phyloP scores from a whole-genome alignment of 2,113 vertebrate genomes.

The Synchiropus splendidus region DNA sequence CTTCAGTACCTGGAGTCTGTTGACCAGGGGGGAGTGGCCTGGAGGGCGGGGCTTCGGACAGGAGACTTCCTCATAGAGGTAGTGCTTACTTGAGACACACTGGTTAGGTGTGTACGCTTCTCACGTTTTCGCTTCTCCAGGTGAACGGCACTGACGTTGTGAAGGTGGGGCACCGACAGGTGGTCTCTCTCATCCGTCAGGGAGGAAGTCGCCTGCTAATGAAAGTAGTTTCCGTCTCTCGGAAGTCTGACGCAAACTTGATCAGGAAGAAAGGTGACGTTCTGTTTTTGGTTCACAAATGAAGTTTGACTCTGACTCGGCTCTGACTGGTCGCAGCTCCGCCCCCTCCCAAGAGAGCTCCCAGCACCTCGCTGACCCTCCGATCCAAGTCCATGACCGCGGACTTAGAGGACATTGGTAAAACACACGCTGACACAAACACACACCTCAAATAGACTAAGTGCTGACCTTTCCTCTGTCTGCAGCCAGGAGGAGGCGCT shows the following conservation, averaged over 20 bases:
- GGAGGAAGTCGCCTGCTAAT: conserved; percentile 90
- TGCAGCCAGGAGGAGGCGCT: conserved; percentile 86
- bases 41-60: conserved; percentile 83
- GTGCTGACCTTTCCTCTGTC: conserved; percentile 38
- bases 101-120: background rate
- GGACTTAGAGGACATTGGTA: conserved; percentile 93
- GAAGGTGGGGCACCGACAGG: conserved; percentile 96
- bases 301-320: background rate
- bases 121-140: conserved; percentile 45
- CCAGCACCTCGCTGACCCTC: conserved; percentile 90
- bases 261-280: conserved; percentile 82
- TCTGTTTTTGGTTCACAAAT: background rate
- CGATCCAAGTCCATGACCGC: conserved; percentile 98
- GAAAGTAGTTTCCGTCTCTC: conserved; percentile 93
- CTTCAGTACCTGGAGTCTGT: conserved; percentile 96
- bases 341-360: conserved; percentile 88
- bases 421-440: conserved; percentile 18
- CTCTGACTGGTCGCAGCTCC: conserved; percentile 70
- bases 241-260: conserved; percentile 84
- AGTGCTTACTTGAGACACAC: background rate
- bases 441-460: conserved; percentile 7
- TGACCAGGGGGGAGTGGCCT: conserved; percentile 92
- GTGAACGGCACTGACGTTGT: conserved; percentile 93
- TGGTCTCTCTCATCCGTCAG: conserved; percentile 91
- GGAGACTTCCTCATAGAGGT: conserved; percentile 77